A percentile compares a stretch with the other conserved stretches of the same genome.
phyloP scores from a whole-genome alignment of 2,888 invertebrate genomes.

The Plebejus argus region DNA sequence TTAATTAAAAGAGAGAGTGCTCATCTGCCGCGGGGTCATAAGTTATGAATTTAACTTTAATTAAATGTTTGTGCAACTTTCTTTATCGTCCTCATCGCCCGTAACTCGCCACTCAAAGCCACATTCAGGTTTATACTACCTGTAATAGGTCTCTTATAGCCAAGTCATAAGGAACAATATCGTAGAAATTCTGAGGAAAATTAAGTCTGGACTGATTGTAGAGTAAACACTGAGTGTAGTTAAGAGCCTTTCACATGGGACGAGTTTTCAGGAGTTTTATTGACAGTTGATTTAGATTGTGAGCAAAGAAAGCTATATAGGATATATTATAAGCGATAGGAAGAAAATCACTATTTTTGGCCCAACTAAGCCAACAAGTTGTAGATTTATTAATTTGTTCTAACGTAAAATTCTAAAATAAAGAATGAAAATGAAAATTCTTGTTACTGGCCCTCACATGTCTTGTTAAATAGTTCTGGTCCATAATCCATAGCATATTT shows the following conservation, averaged over 20 bases:
- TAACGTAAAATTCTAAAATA: too few relatives aligned
- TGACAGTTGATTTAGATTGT: too few relatives aligned
- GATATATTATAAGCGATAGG: too few relatives aligned
- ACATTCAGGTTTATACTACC: not conserved
- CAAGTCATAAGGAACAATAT: not conserved
- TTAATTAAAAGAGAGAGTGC: constrained; percentile 13
- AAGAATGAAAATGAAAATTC: too few relatives aligned
- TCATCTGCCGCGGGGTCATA: not conserved
- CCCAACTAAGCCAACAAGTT: too few relatives aligned
- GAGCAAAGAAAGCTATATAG: too few relatives aligned
- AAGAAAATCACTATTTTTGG: too few relatives aligned
- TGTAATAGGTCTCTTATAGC: not conserved
- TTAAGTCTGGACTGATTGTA: not conserved
- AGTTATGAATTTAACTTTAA: constrained; percentile 22
- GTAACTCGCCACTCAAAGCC: not conserved
- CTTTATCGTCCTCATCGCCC: not conserved
- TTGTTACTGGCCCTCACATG: too few relatives aligned
- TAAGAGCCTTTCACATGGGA: not conserved
- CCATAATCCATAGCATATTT: too few relatives aligned
- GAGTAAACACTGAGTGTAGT: not conserved
- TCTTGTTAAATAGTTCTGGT: too few relatives aligned
- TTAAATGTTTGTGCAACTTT: constrained; percentile 12
- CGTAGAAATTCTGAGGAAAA: not conserved
- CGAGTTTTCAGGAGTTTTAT: not conserved
- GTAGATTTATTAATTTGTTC: too few relatives aligned